A percentile compares a stretch with the other conserved stretches of the same genome.
Conservation (phyloP, 2,888 invertebrate species). For the Xylota sylvarum region DNA sequence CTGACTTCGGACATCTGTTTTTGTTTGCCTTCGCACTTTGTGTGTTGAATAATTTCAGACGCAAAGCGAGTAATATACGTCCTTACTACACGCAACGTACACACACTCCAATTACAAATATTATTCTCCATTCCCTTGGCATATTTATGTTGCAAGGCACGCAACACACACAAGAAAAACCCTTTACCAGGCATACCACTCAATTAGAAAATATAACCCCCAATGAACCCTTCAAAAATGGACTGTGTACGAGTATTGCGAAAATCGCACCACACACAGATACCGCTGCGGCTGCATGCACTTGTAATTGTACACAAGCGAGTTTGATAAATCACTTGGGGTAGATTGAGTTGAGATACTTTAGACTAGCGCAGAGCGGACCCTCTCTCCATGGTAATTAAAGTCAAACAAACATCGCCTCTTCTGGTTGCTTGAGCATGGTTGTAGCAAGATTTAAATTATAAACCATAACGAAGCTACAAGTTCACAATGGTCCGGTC, state of each 20-base stretch:
- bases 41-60: background rate
- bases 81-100: too few relatives aligned
- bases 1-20: background rate
- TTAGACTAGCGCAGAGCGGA: background rate
- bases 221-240: slow-evolving; percentile 39
- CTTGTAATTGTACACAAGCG: background rate
- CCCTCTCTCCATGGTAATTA: slow-evolving; percentile 52
- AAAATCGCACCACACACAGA: slow-evolving; percentile 34
- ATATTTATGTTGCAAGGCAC: background rate
- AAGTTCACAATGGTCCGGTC: slow-evolving; percentile 31
- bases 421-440: slow-evolving; percentile 24
- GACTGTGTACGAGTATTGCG: background rate
- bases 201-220: slow-evolving; percentile 43
- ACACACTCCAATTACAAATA: slow-evolving; percentile 17
- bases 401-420: slow-evolving; percentile 56
- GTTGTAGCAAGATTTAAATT: slow-evolving; percentile 30
- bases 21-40: background rate
- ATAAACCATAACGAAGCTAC: slow-evolving; percentile 62
- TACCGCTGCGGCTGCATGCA: background rate
- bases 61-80: background rate
- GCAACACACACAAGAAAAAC: background rate
- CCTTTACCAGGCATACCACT: slow-evolving; percentile 26
- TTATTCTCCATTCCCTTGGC: background rate
- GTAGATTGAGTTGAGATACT: slow-evolving; percentile 60
- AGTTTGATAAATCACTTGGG: slow-evolving; percentile 60